Base-by-base conservation (phyloP, 2,888 invertebrate species). In the Yponomeuta sedellus region DNA sequence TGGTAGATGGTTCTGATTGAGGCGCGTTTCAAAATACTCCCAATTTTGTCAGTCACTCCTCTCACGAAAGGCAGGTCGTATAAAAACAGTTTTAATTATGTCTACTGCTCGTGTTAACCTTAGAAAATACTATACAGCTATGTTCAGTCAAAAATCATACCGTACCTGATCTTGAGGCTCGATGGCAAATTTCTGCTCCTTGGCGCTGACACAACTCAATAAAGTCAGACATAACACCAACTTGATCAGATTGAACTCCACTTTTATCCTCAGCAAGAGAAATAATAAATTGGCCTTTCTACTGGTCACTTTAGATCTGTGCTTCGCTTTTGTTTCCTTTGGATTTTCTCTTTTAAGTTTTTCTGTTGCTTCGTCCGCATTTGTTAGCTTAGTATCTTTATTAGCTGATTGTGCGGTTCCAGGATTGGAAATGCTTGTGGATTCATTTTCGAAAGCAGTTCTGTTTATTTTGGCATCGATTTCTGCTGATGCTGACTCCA, bases 151-250 rank as follows among this genome's bases (percentile, higher is more conserved):
- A 52, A 12, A 34, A 39, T 16, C 16, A 66, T 66, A 11, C 72
- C 81, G 79, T 68, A 90, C 90, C 85, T 91, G 90, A 77, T 91
- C 90, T 68, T 90, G 89, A 0, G 90, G 90, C 61, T 91, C 90
- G 22, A 91, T 87, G 0, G 89, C 90, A 71, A 91, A 91, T 70
- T 84, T 84, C 74, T 90, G 90, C 66, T 89, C 89, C 64, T 76
- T 82, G 67, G 77, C 77, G n/a, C 79, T 86, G 75, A 80, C 85
- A 71, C 72, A 74, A 72, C 73, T 74, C 58, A 20, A 19, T 68
- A 80, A 65, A 69, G 84, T 71, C 59, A 83, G 61, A 70, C 74
- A 74, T 64, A 81, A 72, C 62, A 84, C 61, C 40, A 80, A 72
- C 77, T 80, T 69, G 39, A 78, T 61, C 40, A 74, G 65, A n/a